These are phyloP conservation scores for Cosmopolites sordidus DNA, from an alignment of 2,888 invertebrate genomes.

Conservation along the genomic window DNA sequence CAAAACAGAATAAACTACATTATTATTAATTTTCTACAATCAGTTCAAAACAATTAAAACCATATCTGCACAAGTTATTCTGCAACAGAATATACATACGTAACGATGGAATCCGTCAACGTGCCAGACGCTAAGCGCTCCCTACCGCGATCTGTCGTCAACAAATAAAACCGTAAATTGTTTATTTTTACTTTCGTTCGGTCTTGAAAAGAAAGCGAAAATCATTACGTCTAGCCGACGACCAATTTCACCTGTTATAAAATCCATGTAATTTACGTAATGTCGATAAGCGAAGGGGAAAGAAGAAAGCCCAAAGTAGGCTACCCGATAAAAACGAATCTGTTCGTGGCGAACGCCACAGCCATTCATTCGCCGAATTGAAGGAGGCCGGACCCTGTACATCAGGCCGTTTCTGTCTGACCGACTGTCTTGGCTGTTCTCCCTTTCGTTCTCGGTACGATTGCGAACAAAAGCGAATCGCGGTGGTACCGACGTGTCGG, in stretches of 20 bases:
- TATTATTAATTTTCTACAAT: no score
- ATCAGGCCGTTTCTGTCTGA: conserved; percentile 4
- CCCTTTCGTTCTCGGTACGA: conserved; percentile 9
- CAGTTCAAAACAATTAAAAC: no score
- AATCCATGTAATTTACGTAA: conserved; percentile 21
- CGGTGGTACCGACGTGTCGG: conserved; percentile 3
- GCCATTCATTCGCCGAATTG: conserved; percentile 6
- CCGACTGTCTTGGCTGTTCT: no score
- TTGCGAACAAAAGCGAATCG: conserved; percentile 3
- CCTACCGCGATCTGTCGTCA: no score
- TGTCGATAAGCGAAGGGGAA: conserved; percentile 19
- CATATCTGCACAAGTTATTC: no score
- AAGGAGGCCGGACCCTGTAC: conserved; percentile 8
- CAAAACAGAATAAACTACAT: no score
- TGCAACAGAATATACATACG: no score
- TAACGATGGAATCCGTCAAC: no score
- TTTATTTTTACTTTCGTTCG: conserved; percentile 15
- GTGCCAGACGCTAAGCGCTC: no score
- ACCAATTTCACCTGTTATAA: conserved; percentile 20
- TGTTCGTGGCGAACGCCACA: conserved; percentile 13
- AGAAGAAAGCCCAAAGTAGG: conserved; percentile 24
- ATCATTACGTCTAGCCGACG: conserved; percentile 7
- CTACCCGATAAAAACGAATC: conserved; percentile 23
- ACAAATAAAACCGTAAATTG: background rate
- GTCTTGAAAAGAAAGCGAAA: conserved; percentile 20